Percentiles rank a stretch among this genome's conserved stretches.
Evolutionary conservation across 2,113 vertebrate species (phyloP).

Genomic region (Willisornis vidua): DNA sequence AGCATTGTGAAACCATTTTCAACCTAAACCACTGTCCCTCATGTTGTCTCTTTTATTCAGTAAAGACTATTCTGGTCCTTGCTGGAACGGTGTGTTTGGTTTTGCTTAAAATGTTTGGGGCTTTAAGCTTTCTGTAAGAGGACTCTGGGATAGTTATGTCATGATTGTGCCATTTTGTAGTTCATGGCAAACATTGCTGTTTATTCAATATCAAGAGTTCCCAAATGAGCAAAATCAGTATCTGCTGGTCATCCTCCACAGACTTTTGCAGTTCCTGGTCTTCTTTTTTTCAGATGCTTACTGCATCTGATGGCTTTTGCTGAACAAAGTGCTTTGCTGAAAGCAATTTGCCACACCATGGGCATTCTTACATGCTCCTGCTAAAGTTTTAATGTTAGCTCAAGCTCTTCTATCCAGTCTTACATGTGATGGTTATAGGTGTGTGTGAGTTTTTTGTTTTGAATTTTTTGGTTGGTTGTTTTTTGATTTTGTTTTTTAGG

Average conservation of each 20-base stretch:
- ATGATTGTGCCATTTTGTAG: neutral
- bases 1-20: neutral
- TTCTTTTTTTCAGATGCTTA: neutral
- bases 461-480: no score
- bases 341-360: neutral
- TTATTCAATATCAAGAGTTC: neutral
- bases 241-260: neutral
- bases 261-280: neutral
- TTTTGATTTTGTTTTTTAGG: neutral
- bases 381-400: neutral
- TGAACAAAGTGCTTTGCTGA: neutral
- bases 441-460: rapidly evolving
- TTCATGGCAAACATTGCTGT: neutral
- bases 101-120: neutral
- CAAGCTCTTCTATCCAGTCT: neutral
- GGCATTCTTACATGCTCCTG: neutral
- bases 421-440: neutral
- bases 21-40: neutral
- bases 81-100: neutral
- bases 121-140: neutral
- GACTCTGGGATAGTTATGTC: neutral
- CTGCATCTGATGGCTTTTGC: neutral
- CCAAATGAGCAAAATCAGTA: neutral
- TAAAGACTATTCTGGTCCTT: neutral
- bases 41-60: neutral